Evolutionary conservation across 2,888 invertebrate genomes (phyloP).

Genomic region (Temnothorax ravouxi): DNA sequence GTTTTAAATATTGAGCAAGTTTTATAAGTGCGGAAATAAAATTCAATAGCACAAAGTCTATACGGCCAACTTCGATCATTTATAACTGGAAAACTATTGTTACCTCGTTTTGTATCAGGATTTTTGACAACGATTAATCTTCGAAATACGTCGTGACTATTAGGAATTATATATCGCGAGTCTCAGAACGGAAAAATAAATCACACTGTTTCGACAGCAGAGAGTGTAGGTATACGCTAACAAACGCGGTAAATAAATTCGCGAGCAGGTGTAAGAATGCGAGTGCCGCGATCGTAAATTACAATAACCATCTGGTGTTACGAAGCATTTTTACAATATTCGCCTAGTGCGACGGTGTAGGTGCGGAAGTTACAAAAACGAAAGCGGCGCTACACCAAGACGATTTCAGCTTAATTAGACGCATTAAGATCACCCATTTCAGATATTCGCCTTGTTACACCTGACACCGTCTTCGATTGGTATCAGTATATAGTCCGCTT

Average conservation of each 20-base stretch:
- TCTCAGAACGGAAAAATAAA: slow-evolving; percentile 28
- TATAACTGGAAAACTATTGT: background rate
- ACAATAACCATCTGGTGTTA: slow-evolving; percentile 45
- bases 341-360: slow-evolving; percentile 10
- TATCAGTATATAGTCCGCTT: slow-evolving; percentile 1
- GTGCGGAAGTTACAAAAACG: background rate
- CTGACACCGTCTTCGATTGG: slow-evolving; percentile 16
- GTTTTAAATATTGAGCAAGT: background rate
- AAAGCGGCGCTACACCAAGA: background rate
- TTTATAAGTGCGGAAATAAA: slow-evolving; percentile 5
- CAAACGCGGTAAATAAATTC: slow-evolving; percentile 49
- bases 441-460: slow-evolving; percentile 21
- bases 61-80: background rate
- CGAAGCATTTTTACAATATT: slow-evolving; percentile 27
- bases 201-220: slow-evolving; percentile 46
- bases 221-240: slow-evolving; percentile 63
- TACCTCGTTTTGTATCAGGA: background rate
- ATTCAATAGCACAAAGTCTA: background rate
- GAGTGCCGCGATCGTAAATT: slow-evolving; percentile 62
- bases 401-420: slow-evolving; percentile 14
- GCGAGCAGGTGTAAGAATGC: slow-evolving; percentile 60
- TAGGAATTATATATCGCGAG: background rate
- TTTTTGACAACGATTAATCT: background rate
- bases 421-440: slow-evolving; percentile 20
- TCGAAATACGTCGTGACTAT: background rate